Evolutionary conservation across 2,113 vertebrate genomes (phyloP), one percentile per base, ranked within the genome.

Genomic region (Pelobates fuscus): DNA sequence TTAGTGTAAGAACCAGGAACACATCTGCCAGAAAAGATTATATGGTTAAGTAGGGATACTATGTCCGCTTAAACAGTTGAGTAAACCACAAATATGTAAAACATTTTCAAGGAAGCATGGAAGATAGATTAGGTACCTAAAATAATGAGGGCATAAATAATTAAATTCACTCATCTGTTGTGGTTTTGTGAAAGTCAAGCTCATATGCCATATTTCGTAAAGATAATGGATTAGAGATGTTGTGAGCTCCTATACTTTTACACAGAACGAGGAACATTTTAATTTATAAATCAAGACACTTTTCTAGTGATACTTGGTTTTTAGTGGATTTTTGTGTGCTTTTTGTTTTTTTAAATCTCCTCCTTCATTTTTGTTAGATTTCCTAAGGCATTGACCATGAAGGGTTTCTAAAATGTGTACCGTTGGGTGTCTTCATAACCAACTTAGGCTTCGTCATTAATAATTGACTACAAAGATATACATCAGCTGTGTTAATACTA

Each of bases 191-290:
- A 49, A 52, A 20, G 65, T 68, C 25, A 17, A 11, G 12, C 20
- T 21, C 55, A 14, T 41, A 64, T 55, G 44, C 10, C 2, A 30
- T 44, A 44, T 25, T 25, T 58, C 23, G 46, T 46, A 62, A 71
- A 20, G 62, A 14, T 59, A 67, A 75, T 75, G 72, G 72, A 67
- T 75, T 6, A 58, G 32, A n/a, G 55, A 49, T 43, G 23, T 41
- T 21, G 14, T 59, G 15, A 58, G 54, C 11, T 23, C 2, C 25
- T 46, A 12, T 2, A 20, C 55, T 25, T 23, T 70, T 5, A 58
- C 41, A 37, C n/a, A 46, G 43, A 12, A 49, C 26, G 58, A 11
- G n/a, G 46, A 61, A 21, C 27, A 2, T 61, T 71, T 52, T 71
- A 49, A 61, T 29, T 27, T 71, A n/a, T 59, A 60, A 29, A 61